phyloP scores from a whole-genome alignment of 2,113 vertebrate genomes.

The Sardina pilchardus region DNA sequence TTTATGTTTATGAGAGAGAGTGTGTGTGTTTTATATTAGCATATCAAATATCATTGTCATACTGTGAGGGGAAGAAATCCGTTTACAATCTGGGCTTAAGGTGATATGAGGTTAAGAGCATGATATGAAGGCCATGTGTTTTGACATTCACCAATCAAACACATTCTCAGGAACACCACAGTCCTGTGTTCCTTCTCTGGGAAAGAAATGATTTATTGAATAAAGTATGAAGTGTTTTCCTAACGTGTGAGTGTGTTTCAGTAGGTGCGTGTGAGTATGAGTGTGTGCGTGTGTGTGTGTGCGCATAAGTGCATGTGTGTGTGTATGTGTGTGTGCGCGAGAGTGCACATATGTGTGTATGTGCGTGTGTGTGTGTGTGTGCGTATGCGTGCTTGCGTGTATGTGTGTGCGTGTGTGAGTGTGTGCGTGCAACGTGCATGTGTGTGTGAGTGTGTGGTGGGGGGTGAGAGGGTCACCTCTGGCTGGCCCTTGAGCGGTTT shows the following conservation, averaged over 20 bases:
- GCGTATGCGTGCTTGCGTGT: neutral
- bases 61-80: no score
- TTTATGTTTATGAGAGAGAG: no score
- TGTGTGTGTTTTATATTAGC: no score
- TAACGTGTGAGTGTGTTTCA: neutral
- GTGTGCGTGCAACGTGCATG: neutral
- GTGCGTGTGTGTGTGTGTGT: neutral
- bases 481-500: constrained; percentile 5
- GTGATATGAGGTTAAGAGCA: neutral
- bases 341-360: no score
- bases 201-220: neutral
- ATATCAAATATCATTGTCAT: no score
- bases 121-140: neutral
- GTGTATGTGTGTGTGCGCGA: no score
- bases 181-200: neutral
- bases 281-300: no score
- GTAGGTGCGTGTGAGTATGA: neutral
- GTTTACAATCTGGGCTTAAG: no score
- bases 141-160: neutral
- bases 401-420: no score
- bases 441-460: neutral
- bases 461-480: neutral
- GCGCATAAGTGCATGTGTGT: no score
- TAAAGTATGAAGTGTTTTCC: neutral
- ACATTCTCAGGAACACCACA: neutral